Conservation (phyloP, 2,797 vertebrate genomes). For the Tiaroga cobitis region DNA sequence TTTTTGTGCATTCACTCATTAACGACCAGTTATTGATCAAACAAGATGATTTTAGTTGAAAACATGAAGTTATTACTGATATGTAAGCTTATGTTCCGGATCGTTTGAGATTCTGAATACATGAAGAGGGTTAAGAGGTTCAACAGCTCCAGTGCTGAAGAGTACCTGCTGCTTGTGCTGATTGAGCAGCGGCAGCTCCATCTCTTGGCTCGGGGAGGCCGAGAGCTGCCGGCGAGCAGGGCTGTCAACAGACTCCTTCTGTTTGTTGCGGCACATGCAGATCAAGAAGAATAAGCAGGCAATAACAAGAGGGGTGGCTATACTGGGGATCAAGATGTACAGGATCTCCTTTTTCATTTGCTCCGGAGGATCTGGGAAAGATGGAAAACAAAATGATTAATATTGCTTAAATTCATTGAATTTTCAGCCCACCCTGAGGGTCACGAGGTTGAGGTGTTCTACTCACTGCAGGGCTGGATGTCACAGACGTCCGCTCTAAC, state of each 20-base stretch:
- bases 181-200: slow-evolving; percentile 91
- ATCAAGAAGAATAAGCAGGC: slow-evolving; percentile 97
- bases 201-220: slow-evolving; percentile 87
- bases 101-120: neutral
- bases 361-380: slow-evolving; percentile 82
- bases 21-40: neutral
- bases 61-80: neutral
- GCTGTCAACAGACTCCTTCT: slow-evolving; percentile 83
- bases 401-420: neutral
- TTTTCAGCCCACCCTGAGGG: too few species aligned
- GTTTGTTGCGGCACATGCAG: slow-evolving; percentile 95
- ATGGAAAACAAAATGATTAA: neutral
- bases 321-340: slow-evolving; percentile 93
- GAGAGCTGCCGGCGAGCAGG: slow-evolving; percentile 86
- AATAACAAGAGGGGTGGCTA: slow-evolving; percentile 90
- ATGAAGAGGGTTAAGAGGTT: neutral
- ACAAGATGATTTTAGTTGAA: neutral
- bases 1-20: neutral
- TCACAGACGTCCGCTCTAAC: slow-evolving; percentile 92
- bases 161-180: slow-evolving; percentile 92
- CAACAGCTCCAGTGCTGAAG: neutral
- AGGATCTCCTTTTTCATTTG: slow-evolving; percentile 92
- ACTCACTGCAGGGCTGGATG: slow-evolving; percentile 93
- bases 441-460: slow-evolving; percentile 27
- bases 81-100: neutral